These are phyloP conservation scores for Dryobates pubescens DNA, from an alignment of 2,797 vertebrate species.

Conservation along the genomic window DNA sequence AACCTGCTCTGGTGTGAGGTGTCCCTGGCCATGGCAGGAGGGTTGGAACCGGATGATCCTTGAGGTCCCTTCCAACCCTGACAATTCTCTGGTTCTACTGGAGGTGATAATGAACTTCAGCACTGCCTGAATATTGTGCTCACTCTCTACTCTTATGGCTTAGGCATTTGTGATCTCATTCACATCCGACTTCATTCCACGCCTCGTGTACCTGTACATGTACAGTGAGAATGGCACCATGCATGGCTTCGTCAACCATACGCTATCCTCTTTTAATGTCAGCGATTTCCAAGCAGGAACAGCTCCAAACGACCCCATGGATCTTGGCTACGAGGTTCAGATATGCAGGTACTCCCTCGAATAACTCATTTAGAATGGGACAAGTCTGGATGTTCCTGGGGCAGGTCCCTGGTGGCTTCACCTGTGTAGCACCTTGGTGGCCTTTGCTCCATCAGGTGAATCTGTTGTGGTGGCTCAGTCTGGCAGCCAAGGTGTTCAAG, in stretches of 20 bases:
- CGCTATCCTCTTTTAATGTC: constrained; percentile 94
- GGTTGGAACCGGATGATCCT: too few relatives aligned
- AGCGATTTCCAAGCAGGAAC: constrained; percentile 90
- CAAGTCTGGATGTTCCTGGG: not conserved
- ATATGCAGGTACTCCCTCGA: constrained; percentile 87
- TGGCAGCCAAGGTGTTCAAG: too few relatives aligned
- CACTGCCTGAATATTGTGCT: constrained; percentile 36
- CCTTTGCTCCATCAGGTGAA: not conserved
- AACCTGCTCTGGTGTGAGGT: too few relatives aligned
- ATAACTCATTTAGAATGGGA: not conserved
- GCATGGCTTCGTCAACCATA: constrained; percentile 95
- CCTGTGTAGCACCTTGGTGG: not conserved
- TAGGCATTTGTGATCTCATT: constrained; percentile 98
- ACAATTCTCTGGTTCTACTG: too few relatives aligned
- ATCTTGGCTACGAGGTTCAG: constrained; percentile 86
- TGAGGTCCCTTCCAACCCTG: too few relatives aligned
- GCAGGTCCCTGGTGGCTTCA: not conserved
- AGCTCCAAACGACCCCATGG: constrained; percentile 82
- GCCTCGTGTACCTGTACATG: constrained; percentile 94
- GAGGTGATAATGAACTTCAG: not conserved
- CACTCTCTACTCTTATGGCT: constrained; percentile 67
- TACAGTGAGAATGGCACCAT: constrained; percentile 94
- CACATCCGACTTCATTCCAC: constrained; percentile 98
- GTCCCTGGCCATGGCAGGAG: too few relatives aligned
- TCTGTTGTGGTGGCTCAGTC: not conserved